phyloP scores from a whole-genome alignment of 2,113 vertebrate species.

The Rhombomys opimus region DNA sequence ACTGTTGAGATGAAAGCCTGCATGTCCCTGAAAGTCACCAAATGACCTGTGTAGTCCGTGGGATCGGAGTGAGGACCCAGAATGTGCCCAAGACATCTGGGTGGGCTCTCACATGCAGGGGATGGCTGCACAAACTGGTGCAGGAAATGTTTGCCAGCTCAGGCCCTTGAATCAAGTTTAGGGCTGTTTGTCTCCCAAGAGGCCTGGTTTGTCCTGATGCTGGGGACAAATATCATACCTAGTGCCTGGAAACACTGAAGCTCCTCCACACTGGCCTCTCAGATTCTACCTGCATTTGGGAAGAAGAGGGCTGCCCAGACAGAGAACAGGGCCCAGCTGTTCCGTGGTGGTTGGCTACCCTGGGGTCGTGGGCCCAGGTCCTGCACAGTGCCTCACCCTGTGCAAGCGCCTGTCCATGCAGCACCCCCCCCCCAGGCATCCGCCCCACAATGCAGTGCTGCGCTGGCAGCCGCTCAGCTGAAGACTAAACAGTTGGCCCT shows the following conservation, averaged over 20 bases:
- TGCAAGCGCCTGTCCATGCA: conserved; percentile 79
- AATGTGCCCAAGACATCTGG: accelerated
- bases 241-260: not conserved
- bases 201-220: conserved; percentile 5
- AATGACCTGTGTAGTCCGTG: accelerated
- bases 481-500: conserved; percentile 98
- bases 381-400: conserved; percentile 80
- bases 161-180: not conserved
- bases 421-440: conserved; percentile 86
- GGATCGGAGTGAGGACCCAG: too few species aligned
- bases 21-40: not conserved
- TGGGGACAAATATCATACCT: not conserved
- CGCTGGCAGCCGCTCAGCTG: conserved; percentile 95
- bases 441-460: conserved; percentile 93
- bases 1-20: not conserved
- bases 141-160: not conserved
- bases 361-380: conserved; percentile 71
- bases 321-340: not conserved
- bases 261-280: not conserved
- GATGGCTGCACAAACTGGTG: accelerated
- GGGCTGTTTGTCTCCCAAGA: not conserved
- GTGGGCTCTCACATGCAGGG: not conserved
- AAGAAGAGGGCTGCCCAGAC: conserved; percentile 64
- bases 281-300: not conserved
- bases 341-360: not conserved